Percentiles rank a stretch among this genome's conserved stretches.
These are phyloP conservation scores for Galbula dea DNA, from an alignment of 2,113 vertebrate species.

Conservation along the genomic window DNA sequence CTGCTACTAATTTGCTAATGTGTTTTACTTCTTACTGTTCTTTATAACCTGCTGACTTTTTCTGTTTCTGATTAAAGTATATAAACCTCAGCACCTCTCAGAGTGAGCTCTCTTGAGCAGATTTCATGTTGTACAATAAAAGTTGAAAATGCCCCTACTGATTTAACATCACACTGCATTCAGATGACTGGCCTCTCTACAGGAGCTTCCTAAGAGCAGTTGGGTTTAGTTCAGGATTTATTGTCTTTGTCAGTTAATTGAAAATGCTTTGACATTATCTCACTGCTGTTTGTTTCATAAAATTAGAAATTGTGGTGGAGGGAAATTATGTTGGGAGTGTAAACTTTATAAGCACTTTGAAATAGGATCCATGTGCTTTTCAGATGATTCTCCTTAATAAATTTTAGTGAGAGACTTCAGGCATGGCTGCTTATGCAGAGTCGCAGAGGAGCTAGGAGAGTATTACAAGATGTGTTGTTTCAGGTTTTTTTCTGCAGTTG, in stretches of 20 bases:
- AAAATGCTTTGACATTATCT: neutral
- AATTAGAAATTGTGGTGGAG: neutral
- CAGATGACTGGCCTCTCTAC: neutral
- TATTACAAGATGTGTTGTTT: neutral
- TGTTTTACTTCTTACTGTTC: neutral
- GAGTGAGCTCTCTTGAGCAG: neutral
- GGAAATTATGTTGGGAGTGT: too few species aligned
- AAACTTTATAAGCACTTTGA: neutral
- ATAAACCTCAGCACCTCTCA: neutral
- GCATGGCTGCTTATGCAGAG: neutral
- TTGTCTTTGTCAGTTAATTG: slow-evolving; percentile 15
- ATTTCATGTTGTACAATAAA: neutral
- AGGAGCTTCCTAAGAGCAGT: neutral
- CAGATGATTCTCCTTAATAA: neutral
- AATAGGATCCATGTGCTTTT: neutral
- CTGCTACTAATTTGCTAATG: neutral
- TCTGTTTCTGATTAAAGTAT: slow-evolving; percentile 11
- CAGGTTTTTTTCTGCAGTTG: neutral
- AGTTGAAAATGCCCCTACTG: neutral
- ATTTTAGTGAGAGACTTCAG: neutral
- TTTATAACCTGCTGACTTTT: neutral
- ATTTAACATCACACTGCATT: neutral
- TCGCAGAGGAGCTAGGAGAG: neutral
- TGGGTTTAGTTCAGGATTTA: slow-evolving; percentile 19
- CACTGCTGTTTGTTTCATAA: slow-evolving; percentile 5